Evolutionary conservation across 2,888 invertebrate genomes (phyloP).

Genomic region (Acrobasis repandana): DNA sequence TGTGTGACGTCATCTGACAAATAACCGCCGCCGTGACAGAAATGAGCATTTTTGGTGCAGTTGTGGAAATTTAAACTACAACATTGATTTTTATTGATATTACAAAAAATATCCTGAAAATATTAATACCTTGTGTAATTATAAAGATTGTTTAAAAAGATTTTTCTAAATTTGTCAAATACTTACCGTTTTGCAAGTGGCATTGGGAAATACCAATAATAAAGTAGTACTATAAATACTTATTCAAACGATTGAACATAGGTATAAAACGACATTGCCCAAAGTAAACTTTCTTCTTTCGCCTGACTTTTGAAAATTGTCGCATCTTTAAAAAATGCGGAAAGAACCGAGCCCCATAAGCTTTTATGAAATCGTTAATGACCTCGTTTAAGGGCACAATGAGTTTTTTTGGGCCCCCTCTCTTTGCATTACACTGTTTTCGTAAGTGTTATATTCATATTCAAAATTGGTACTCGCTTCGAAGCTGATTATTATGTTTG

Average conservation of each 20-base stretch:
- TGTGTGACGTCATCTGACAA: too few species aligned
- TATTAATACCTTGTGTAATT: too few species aligned
- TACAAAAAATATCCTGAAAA: too few species aligned
- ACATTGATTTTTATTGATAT: too few species aligned
- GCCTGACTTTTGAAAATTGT: constrained; percentile 60
- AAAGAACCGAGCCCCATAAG: constrained; percentile 68
- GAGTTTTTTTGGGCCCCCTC: constrained; percentile 11
- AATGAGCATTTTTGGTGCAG: too few species aligned
- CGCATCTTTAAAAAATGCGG: constrained; percentile 71
- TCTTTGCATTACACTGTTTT: constrained; percentile 6
- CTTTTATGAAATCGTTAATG: constrained; percentile 79
- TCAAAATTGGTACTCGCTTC: constrained; percentile 22
- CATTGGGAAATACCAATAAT: too few species aligned
- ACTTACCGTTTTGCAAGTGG: too few species aligned
- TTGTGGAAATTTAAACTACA: too few species aligned
- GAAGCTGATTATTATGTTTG: constrained; percentile 5
- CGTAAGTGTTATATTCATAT: constrained; percentile 9
- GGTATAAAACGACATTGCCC: constrained; percentile 6
- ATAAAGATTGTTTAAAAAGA: too few species aligned
- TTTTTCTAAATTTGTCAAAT: too few species aligned
- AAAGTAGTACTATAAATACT: too few species aligned
- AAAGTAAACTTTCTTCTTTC: neutral
- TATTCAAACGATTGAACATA: neutral
- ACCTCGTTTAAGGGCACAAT: constrained; percentile 58
- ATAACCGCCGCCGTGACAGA: too few species aligned